Base-by-base conservation (phyloP, 2,797 vertebrate genomes). In the Trachops cirrhosus region DNA sequence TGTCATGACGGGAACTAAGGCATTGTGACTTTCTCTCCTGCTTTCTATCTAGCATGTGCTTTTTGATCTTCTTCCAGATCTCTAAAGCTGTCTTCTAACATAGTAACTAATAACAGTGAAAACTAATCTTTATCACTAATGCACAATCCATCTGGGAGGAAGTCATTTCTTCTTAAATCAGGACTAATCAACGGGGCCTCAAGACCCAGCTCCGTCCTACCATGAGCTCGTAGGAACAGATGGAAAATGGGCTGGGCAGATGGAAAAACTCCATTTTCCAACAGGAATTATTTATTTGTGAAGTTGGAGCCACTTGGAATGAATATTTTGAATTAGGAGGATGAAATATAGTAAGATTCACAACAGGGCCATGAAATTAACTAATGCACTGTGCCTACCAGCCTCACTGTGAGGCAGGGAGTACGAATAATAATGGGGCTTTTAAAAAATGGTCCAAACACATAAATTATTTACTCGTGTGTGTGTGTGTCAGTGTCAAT, bases 181-280 rank as follows among this genome's bases (percentile, higher is more conserved):
- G 48, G 92, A 96, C 97, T 98, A 3, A 34, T 98, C 98, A 98
- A 98, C 96, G 54, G 87, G 83, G 90, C 88, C 91, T 95, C 92
- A 78, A 71, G 89, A 95, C 84, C 94, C 79, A 98, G 97, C 97
- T 98, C 97, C 96, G 87, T 96, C 97, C 97, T 97, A 97, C 94
- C 96, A 97, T 84, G 86, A 98, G 98, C 97, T 98, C 84, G 83
- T 92, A 98, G 96, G 97, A 98, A 98, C 98, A 98, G 98, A 98
- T 98, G 98, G 98, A 97, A 98, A 98, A 98, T 98, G 97, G 98
- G 97, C 97, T 97, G 97, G 98, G 98, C 98, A 98, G 98, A 98
- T 98, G 98, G 98, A 98, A 98, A 98, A 98, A 98, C 92, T 97
- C 97, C 95, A 97, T 97, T 97, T 98, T 98, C 96, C 95, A 95